Evolutionary conservation across 2,797 vertebrate species (phyloP), one percentile per base, ranked within the genome.

Genomic region (Botia almorhae): DNA sequence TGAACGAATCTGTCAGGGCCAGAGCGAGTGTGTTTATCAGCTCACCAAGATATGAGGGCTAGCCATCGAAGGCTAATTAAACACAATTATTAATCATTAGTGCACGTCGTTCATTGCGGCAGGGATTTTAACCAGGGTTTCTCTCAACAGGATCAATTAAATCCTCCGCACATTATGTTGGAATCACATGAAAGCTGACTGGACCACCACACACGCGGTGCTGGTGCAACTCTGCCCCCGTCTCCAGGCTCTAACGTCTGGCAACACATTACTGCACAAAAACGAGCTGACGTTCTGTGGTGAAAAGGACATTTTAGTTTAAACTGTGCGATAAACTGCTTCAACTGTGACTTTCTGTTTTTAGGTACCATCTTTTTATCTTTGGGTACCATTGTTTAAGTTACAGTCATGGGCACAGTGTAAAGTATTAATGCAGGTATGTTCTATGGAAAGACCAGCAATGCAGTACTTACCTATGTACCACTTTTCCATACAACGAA

Each of bases 21-120:
- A 63, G 13, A 48, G 51, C 69, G 19, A 76, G 55, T 21, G 72
- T 76, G 80, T 80, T 82, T 77, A 80, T 85, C 68, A 80, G 76
- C 53, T 65, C 53, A 60, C 46, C 53, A 67, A 69, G 76, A 82
- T 75, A 75, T 63, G 72, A 79, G 50, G 72, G 55, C 71, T 63
- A 69, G 72, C 76, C 16, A 7, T 26, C 36, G 19, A 60, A 73
- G 76, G 68, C 83, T 82, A 80, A 85, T 85, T 85, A 85, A 69
- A 76, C 43, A 29, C 46, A 69, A 82, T 82, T 85, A 85, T 85
- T 85, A 80, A 73, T 85, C 77, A 85, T 69, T 82, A 76, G 36
- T 46, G 69, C 13, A 56, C 6, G n/a, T 61, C 23, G 12, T 55
- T 50, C 43, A 65, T 70, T 73, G 26, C 56, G 56, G 36, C 61